Conservation (phyloP, 2,888 invertebrate genomes). For the Acronicta psi region DNA sequence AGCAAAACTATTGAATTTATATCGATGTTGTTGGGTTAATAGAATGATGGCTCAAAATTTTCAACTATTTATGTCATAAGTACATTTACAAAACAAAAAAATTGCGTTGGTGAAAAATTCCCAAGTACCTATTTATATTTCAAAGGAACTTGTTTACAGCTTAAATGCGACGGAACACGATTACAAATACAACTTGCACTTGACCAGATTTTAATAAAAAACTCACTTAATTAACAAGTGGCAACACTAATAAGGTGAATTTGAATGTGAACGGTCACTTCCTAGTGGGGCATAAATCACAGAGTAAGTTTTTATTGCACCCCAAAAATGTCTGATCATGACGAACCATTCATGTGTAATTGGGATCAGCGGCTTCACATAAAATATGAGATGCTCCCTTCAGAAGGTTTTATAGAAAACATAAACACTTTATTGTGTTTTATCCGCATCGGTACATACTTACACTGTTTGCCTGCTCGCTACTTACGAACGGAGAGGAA, state of each 20-base stretch:
- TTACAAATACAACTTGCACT: not conserved
- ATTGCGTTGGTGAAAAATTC: too few species aligned
- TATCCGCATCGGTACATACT: conserved; percentile 69
- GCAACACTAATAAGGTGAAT: conserved; percentile 74
- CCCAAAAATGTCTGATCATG: conserved; percentile 85
- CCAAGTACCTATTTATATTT: too few species aligned
- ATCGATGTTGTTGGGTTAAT: too few species aligned
- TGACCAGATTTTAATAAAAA: conserved; percentile 59
- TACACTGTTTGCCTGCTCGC: conserved; percentile 62
- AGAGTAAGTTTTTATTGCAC: conserved; percentile 78
- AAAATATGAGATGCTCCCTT: conserved; percentile 84
- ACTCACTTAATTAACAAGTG: conserved; percentile 70
- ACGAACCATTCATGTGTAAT: conserved; percentile 87
- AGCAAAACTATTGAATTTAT: too few species aligned
- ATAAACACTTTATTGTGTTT: conserved; percentile 87
- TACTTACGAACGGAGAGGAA: conserved; percentile 28
- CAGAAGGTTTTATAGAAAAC: conserved; percentile 84
- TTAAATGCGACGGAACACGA: not conserved
- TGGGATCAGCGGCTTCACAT: conserved; percentile 84
- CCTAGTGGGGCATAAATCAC: conserved; percentile 81
- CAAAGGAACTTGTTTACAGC: too few species aligned
- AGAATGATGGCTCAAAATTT: too few species aligned
- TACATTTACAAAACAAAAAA: too few species aligned
- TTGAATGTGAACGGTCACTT: conserved; percentile 71
- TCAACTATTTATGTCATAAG: too few species aligned